Percentiles rank a stretch among this genome's conserved stretches.
Evolutionary conservation across 2,888 invertebrate genomes (phyloP).

Genomic region (Agonopterix heracliana): DNA sequence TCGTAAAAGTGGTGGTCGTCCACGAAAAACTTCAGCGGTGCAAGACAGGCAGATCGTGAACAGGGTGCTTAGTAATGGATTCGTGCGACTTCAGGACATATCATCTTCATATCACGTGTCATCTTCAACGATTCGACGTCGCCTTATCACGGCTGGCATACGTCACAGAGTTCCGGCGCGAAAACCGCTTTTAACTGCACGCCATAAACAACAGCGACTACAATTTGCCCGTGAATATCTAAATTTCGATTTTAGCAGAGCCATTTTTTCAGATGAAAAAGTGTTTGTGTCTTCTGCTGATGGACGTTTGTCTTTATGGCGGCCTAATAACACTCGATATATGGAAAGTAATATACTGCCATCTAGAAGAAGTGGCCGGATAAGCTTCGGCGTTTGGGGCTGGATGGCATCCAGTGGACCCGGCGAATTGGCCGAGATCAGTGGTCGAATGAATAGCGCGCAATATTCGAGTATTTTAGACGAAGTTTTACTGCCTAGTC

Average conservation of each 20-base stretch:
- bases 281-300: conserved; percentile 9
- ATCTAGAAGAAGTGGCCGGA: conserved; percentile 8
- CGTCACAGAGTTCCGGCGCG: conserved; percentile 6
- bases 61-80: background rate
- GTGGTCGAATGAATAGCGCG: background rate
- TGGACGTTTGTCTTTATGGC: conserved; percentile 9
- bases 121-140: background rate
- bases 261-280: conserved; percentile 10
- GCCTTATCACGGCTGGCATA: conserved; percentile 3
- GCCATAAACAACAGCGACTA: conserved; percentile 7
- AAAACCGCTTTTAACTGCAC: conserved; percentile 5
- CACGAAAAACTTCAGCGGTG: background rate
- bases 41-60: background rate
- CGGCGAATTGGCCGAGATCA: conserved; percentile 2
- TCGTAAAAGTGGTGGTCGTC: background rate
- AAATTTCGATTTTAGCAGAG: conserved; percentile 6
- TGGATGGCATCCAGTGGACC: conserved; percentile 6
- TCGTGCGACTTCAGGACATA: background rate
- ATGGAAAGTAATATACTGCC: conserved; percentile 9
- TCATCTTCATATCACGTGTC: background rate
- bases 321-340: conserved; percentile 9
- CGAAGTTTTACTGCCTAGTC: conserved; percentile 2
- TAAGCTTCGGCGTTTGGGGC: conserved; percentile 3
- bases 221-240: conserved; percentile 8
- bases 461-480: background rate